Conservation (phyloP, 1,140 invertebrate genomes). For the Vollenhovia emeryi region DNA sequence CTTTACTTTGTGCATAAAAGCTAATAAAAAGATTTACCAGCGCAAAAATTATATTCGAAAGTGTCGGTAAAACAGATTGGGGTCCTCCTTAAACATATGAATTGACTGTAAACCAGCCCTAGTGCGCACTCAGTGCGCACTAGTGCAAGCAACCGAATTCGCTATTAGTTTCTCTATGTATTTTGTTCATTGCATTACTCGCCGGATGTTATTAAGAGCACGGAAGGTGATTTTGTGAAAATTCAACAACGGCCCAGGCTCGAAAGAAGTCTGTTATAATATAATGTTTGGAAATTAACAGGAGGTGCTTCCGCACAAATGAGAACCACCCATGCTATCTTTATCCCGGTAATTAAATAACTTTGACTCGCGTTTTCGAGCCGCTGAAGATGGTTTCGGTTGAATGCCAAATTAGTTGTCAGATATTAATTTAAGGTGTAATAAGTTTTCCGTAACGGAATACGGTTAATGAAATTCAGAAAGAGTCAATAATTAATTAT, state of each 20-base stretch:
- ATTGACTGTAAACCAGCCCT: no score
- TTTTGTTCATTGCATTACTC: neutral
- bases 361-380: neutral
- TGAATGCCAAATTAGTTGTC: slow-evolving; percentile 6
- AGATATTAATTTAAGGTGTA: neutral
- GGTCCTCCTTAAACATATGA: no score
- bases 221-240: slow-evolving; percentile 16
- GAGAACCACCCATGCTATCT: slow-evolving; percentile 5
- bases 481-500: slow-evolving; percentile 55
- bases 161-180: neutral
- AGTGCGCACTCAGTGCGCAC: no score
- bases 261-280: neutral
- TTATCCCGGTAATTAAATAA: slow-evolving; percentile 20
- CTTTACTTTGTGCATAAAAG: no score
- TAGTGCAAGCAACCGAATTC: no score
- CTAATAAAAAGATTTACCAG: no score
- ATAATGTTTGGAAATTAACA: neutral
- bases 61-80: no score
- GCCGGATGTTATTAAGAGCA: neutral
- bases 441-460: neutral
- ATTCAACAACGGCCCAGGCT: neutral
- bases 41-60: no score
- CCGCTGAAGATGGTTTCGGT: neutral
- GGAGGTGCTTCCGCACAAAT: neutral
- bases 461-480: neutral